phyloP scores from a whole-genome alignment of 2,113 vertebrate species.

The Numida meleagris region DNA sequence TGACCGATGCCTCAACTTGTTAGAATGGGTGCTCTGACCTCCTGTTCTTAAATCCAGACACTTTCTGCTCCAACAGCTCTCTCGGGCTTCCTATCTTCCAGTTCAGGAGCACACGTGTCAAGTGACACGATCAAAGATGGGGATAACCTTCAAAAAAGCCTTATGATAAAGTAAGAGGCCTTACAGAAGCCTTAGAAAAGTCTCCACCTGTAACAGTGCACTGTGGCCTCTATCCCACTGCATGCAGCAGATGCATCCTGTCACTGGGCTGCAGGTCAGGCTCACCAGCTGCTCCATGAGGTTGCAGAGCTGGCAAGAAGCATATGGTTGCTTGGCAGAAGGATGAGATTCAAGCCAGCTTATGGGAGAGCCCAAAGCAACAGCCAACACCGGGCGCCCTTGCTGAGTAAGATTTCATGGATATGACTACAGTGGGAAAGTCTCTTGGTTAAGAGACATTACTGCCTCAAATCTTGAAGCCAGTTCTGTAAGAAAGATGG shows the following conservation, averaged over 20 bases:
- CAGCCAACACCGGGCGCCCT: neutral
- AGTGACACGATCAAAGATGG: neutral
- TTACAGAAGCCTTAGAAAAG: neutral
- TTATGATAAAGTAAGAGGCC: neutral
- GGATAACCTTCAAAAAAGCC: neutral
- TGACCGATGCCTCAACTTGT: neutral
- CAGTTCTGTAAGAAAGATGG: neutral
- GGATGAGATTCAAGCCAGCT: neutral
- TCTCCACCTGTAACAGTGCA: neutral
- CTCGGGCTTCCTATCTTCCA: neutral
- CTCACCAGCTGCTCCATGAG: neutral
- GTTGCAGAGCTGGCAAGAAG: neutral
- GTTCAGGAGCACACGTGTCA: neutral
- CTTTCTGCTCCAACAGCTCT: neutral
- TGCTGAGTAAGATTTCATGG: neutral
- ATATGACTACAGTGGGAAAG: neutral
- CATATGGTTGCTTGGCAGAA: neutral
- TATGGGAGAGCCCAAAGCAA: neutral
- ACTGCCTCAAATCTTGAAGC: neutral
- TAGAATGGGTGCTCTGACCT: neutral
- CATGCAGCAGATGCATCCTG: neutral
- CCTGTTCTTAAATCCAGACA: neutral
- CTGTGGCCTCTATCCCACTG: neutral
- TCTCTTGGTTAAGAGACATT: neutral
- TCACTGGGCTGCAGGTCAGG: neutral